A percentile compares a stretch with the other conserved stretches of the same genome.
Evolutionary conservation across 2,888 invertebrate species (phyloP).

Genomic region (Hipparchia semele): DNA sequence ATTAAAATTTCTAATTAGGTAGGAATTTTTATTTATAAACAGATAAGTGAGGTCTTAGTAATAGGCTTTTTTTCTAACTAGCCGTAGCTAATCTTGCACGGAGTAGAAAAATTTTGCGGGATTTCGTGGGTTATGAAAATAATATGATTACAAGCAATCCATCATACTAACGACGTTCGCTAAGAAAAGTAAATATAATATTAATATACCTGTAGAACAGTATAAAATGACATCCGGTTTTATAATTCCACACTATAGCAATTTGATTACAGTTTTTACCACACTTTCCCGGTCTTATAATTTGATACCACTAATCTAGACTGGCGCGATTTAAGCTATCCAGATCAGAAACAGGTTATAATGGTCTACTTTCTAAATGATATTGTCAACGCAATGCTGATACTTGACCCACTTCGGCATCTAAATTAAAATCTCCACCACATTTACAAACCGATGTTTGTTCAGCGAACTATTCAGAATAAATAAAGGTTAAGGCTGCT

Average conservation of each 20-base stretch:
- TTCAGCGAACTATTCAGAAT: conserved; percentile 22
- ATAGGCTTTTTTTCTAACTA: too few relatives aligned
- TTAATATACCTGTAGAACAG: neutral
- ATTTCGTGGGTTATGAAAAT: too few relatives aligned
- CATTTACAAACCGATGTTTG: conserved; percentile 26
- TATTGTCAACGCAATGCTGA: conserved; percentile 45
- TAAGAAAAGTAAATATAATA: too few relatives aligned
- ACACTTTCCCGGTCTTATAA: conserved; percentile 23
- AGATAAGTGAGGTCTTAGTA: too few relatives aligned
- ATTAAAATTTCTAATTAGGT: too few relatives aligned
- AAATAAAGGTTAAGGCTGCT: conserved; percentile 28
- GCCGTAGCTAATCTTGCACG: too few relatives aligned
- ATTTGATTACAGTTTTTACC: conserved; percentile 14
- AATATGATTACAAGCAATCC: neutral
- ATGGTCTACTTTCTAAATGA: conserved; percentile 48
- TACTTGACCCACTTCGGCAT: conserved; percentile 48
- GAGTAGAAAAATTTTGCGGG: too few relatives aligned
- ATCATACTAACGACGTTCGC: neutral
- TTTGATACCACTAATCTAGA: conserved; percentile 15
- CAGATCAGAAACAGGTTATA: conserved; percentile 47
- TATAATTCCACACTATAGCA: conserved; percentile 6
- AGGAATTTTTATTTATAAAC: too few relatives aligned
- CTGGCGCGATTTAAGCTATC: conserved; percentile 30
- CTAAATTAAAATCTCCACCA: conserved; percentile 29
- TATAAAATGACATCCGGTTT: conserved; percentile 8